Percentiles rank a stretch among this genome's conserved stretches.
Evolutionary conservation across 1,140 invertebrate genomes (phyloP).

Genomic region (Drosophila carrolli): DNA sequence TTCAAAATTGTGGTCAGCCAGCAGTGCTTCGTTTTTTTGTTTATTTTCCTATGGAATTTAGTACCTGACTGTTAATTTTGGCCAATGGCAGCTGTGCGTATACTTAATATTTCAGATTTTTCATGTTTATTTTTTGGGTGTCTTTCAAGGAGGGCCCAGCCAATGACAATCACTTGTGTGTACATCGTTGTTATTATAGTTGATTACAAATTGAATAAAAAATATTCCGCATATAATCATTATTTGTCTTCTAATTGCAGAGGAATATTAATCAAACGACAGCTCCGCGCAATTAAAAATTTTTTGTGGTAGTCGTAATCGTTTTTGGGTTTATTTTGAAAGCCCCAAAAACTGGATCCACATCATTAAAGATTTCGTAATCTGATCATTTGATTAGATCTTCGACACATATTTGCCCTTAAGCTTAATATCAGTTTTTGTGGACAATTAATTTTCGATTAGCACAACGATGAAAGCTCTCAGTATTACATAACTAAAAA

Average conservation of each 20-base stretch:
- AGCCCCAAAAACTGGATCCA: background rate
- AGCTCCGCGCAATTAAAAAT: constrained; percentile 23
- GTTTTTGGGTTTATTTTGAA: background rate
- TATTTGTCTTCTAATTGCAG: constrained; percentile 10
- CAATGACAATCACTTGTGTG: constrained; percentile 52
- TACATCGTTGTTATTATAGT: constrained; percentile 18
- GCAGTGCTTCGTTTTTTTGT: constrained; percentile 5
- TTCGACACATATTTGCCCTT: constrained; percentile 2
- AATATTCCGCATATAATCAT: constrained; percentile 21
- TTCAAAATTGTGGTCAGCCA: constrained; percentile 53
- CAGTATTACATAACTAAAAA: background rate
- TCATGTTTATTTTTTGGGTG: constrained; percentile 19
- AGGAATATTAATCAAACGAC: constrained; percentile 13
- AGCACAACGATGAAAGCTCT: constrained; percentile 3
- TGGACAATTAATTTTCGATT: constrained; percentile 26
- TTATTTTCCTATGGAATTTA: constrained; percentile 67
- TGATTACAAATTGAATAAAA: constrained; percentile 36
- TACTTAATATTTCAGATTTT: constrained; percentile 4
- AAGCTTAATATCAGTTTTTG: constrained; percentile 3
- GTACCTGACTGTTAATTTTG: constrained; percentile 67
- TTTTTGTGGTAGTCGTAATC: constrained; percentile 16
- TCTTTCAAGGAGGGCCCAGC: constrained; percentile 25
- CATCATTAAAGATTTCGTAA: background rate
- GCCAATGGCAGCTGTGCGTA: constrained; percentile 29
- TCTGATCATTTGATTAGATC: constrained; percentile 8